Evolutionary conservation across 2,888 invertebrate genomes (phyloP), one percentile per base, ranked within the genome.

Genomic region (Drosophila niveifrons): DNA sequence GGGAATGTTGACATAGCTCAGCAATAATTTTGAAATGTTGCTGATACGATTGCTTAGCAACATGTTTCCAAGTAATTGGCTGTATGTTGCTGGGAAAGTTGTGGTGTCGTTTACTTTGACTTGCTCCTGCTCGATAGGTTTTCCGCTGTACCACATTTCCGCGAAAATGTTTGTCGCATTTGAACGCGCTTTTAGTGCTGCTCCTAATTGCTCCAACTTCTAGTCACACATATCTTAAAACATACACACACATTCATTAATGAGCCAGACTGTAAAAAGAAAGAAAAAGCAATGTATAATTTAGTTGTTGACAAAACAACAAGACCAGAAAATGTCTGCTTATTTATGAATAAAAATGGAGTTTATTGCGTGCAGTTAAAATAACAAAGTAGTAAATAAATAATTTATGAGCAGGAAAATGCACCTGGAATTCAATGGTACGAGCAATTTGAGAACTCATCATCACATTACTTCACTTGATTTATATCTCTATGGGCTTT

Each of bases 281-380:
- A 18, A 51, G 46, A 70, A 57, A 56, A 51, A 13, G 63, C 52
- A 73, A 76, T 72, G 69, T 80, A 72, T 83, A 80, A 83, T 83
- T 84, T 80, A 82, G 86, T 85, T 86, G 80, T 75, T 78, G 81
- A 80, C 76, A 76, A 73, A 77, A 61, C 62, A 61, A 41, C 34
- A 51, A 51, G 34, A 34, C 63, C 51, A 66, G 28, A 69, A 81
- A 76, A 31, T 44, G 34, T 36, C 28, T 53, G 36, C 28, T 41
- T 58, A 13, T 18, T 13, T 53, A 3, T 28, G 17, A 43, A 3
- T 28, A n/a, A 43, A 11, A 8, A 34, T 34, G 11, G 11, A 28
- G 15, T 47, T 83, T 71, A 84, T 77, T 61, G 77, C 73, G 48
- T 48, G 64, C 68, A 65, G 52, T 78, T 75, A 84, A 82, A 63